Evolutionary conservation across 2,888 invertebrate species (phyloP).

Genomic region (Harpalus rufipes): DNA sequence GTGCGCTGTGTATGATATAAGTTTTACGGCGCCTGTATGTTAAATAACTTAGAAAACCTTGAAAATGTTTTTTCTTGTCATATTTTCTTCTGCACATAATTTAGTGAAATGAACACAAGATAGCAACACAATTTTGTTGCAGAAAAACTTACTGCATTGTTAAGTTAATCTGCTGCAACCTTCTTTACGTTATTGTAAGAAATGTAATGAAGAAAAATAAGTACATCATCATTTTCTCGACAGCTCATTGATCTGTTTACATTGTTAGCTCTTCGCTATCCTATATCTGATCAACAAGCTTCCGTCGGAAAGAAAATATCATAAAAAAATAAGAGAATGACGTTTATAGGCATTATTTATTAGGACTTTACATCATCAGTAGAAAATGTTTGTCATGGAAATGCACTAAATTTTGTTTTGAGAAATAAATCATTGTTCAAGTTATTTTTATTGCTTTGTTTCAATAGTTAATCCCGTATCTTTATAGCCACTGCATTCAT

Average conservation of each 20-base stretch:
- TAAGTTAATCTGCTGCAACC: not conserved
- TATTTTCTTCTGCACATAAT: not conserved
- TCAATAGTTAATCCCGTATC: not conserved
- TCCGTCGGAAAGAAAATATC: slow-evolving; percentile 35
- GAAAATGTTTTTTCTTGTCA: not conserved
- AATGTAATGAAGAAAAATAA: not conserved
- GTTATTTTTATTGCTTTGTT: slow-evolving; percentile 15
- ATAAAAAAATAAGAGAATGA: slow-evolving; percentile 36
- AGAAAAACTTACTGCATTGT: not conserved
- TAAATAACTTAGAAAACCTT: not conserved
- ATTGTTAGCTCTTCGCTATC: slow-evolving; percentile 24
- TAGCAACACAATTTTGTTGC: not conserved
- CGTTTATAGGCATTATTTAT: slow-evolving; percentile 49
- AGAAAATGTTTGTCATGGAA: slow-evolving; percentile 16
- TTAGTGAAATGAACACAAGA: not conserved
- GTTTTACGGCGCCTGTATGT: not conserved
- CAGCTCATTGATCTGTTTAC: slow-evolving; percentile 62
- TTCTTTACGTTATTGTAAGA: not conserved
- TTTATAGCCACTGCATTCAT: not conserved
- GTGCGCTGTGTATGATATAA: not conserved
- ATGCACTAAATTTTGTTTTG: slow-evolving; percentile 30
- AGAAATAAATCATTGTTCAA: slow-evolving; percentile 23
- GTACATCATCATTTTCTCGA: not conserved
- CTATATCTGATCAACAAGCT: slow-evolving; percentile 55
- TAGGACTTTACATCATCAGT: slow-evolving; percentile 25